Base-by-base conservation (phyloP, 35 echinoderm and acorn worm species). In the Apostichopus parvimensis region DNA sequence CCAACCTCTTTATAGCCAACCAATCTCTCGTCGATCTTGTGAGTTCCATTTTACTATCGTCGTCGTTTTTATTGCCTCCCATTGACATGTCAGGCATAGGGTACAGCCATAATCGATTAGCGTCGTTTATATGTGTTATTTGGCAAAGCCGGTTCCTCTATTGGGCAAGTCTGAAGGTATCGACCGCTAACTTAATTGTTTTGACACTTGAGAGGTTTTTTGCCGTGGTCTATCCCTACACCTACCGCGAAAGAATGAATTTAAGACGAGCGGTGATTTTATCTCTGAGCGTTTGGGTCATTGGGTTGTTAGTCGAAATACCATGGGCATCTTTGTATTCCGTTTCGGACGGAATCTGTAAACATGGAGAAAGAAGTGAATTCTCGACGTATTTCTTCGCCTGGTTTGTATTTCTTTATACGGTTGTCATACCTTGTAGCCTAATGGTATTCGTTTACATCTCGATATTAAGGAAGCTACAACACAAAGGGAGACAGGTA, bases 1-100 rank as follows among this genome's bases (percentile, higher is more conserved):
- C 91, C 9, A 97, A 94, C 73, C 12, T 97, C 59, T 83, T 97
- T 10, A 89, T 97, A 72, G 91, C 87, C 65, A 97, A 97, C 79
- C 95, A 97, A 59, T 97, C 95, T n/a, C 59, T 97, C 1, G 87
- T 93, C 6, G 95, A 97, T 77, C 85, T 97, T 13, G 5, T 21
- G 1, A 94, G 88, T 56, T 94, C 93, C 52, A 8, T 94, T 5
- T 77, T 97, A 5, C 80, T 97, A 6, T 5, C 92, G 11, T 56
- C 77, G 21, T 22, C 53, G 12, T 94, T 94, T 79, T 54, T 94
- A 8, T 54, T 88, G 28, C 86, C 86, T 4, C 58, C 77, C 20
- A 56, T 91, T 4, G 89, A 79, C 1, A 10, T 78, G 17, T 78
- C 91, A 1, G 18, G 28, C 0, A 22, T 96, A 56, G 89, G 80